These are phyloP conservation scores for Gambelia wislizenii DNA, from an alignment of 2,797 vertebrate species.

Conservation along the genomic window DNA sequence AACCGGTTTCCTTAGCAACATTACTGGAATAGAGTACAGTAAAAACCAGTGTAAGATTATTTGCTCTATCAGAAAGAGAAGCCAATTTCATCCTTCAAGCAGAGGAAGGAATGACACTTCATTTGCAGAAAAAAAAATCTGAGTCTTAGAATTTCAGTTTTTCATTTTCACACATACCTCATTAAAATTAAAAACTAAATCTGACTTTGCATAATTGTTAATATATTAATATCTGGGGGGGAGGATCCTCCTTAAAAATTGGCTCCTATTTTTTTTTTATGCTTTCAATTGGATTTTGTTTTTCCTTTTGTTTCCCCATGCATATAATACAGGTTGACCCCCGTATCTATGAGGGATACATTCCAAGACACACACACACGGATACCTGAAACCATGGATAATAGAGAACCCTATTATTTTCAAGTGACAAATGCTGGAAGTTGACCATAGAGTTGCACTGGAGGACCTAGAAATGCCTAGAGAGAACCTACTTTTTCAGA, in stretches of 20 bases:
- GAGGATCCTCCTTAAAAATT: neutral
- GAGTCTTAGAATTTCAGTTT: neutral
- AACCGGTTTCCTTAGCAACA: conserved; percentile 67
- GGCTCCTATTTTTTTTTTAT: neutral
- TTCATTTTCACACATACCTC: too few relatives aligned
- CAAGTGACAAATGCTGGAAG: too few relatives aligned
- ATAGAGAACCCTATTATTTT: too few relatives aligned
- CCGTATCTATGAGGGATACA: too few relatives aligned
- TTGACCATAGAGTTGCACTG: too few relatives aligned
- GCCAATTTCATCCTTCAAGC: conserved; percentile 42
- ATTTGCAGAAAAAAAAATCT: neutral
- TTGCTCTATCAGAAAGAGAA: conserved; percentile 45
- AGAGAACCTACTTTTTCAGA: too few relatives aligned
- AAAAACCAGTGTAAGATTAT: conserved; percentile 47
- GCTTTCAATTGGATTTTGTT: neutral
- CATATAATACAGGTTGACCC: too few relatives aligned
- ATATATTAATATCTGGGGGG: too few relatives aligned
- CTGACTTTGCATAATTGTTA: neutral
- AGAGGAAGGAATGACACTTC: neutral
- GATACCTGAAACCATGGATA: too few relatives aligned
- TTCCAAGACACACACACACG: too few relatives aligned
- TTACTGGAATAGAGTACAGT: conserved; percentile 6
- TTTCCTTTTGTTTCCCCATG: too few relatives aligned
- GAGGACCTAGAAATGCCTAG: too few relatives aligned
- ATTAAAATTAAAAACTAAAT: neutral